A percentile compares a stretch with the other conserved stretches of the same genome.
phyloP scores from a whole-genome alignment of 2,113 vertebrate species.

The Cinclus cinclus region DNA sequence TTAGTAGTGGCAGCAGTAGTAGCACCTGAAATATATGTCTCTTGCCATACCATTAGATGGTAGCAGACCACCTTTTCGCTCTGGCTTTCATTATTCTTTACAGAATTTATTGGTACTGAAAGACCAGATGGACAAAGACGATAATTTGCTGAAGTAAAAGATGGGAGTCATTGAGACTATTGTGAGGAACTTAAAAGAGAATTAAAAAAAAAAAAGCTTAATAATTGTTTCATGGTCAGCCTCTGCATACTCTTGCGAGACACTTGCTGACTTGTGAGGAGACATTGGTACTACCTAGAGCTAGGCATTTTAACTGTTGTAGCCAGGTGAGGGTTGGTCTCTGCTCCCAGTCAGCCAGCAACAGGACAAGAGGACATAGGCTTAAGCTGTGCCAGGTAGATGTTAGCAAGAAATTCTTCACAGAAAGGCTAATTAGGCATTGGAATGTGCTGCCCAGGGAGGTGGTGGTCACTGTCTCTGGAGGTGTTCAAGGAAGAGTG shows the following conservation, averaged over 20 bases:
- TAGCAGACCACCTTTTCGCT: not conserved
- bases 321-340: not conserved
- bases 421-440: not conserved
- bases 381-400: not conserved
- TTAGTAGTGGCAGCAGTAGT: not conserved
- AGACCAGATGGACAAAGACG: not conserved
- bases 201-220: not conserved
- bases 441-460: not conserved
- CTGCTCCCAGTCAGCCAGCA: not conserved
- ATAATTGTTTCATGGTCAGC: slow-evolving; percentile 24
- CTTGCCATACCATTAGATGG: not conserved
- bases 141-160: not conserved
- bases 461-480: not conserved
- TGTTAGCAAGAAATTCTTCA: not conserved
- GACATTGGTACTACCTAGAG: slow-evolving; percentile 30
- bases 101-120: not conserved
- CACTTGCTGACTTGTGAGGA: not conserved
- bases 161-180: not conserved
- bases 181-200: slow-evolving; percentile 16
- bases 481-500: not conserved
- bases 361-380: not conserved
- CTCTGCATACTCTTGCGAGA: slow-evolving; percentile 17
- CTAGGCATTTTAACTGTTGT: not conserved
- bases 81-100: not conserved
- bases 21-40: not conserved